Conservation (phyloP, 2,888 invertebrate genomes). For the Hypomecis punctinalis region DNA sequence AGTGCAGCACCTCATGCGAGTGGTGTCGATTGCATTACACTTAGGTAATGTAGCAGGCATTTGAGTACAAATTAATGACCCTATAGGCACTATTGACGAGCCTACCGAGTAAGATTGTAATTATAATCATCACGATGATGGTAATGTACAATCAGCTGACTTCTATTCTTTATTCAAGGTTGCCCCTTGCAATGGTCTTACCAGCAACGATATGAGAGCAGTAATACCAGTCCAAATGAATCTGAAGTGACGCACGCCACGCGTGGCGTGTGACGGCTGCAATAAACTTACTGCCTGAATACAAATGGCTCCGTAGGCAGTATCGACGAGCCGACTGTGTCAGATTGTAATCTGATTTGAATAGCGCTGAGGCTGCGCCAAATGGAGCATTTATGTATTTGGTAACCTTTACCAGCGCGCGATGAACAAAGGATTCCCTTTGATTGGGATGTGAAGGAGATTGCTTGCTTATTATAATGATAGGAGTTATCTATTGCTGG, state of each 20-base stretch:
- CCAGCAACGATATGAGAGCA: conserved; percentile 2
- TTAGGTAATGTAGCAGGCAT: too few species aligned
- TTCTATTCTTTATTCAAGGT: conserved; percentile 2
- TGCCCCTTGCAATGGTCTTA: conserved; percentile 1
- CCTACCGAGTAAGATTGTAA: too few species aligned
- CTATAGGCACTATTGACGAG: too few species aligned
- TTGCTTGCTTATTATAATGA: too few species aligned
- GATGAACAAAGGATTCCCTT: conserved; percentile 10
- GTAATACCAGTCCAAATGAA: conserved; percentile 41
- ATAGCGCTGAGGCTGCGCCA: conserved; percentile 13
- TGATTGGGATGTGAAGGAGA: too few species aligned
- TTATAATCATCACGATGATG: too few species aligned
- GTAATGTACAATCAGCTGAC: too few species aligned
- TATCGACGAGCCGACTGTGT: conserved; percentile 17
- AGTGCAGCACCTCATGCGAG: too few species aligned
- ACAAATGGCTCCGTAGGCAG: conserved; percentile 45
- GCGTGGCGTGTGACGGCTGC: conserved; percentile 49
- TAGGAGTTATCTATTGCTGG: too few species aligned
- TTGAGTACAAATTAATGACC: too few species aligned
- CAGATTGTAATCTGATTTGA: conserved; percentile 23
- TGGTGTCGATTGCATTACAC: too few species aligned
- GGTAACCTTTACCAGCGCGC: conserved; percentile 11
- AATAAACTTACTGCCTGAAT: conserved; percentile 58
- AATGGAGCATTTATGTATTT: conserved; percentile 22
- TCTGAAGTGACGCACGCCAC: conserved; percentile 37